Evolutionary conservation across 2,113 vertebrate genomes (phyloP), one percentile per base, ranked within the genome.

Genomic region (Glaucomys volans): DNA sequence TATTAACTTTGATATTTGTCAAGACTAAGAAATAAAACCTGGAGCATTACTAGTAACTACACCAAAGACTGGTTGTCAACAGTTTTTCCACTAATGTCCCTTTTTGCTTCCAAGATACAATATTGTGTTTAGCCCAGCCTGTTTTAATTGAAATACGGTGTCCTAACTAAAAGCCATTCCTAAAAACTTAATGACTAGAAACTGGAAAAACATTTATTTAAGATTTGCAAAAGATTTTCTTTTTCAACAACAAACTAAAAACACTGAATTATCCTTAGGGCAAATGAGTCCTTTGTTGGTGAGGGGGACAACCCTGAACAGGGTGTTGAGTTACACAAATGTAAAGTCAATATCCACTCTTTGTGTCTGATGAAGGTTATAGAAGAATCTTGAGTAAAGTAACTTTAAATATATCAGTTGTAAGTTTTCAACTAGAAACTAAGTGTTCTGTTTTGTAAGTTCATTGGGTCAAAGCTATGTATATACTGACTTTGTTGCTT

Each of bases 171-270:
- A 87, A 94, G 75, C 37, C 50, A 90, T 30, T 94, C 24, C 40
- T 57, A 71, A 66, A 90, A 84, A 94, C 75, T 82, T 54, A 77
- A 87, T 84, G 30, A 84, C 50, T 62, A 80, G 62, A 57, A 90
- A 87, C 40, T 79, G 7, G 44, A 77, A 86, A 79, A 87, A 47
- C 2, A 24, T 81, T 75, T 74, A 71, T 64, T 95, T 90, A 80
- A 92, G 62, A 92, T 75, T 87, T 95, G 17, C 57, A 66, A 50
- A 69, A 90, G 30, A 47, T 89, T 90, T 87, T 87, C 18, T 84
- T 79, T 83, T 44, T 88, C 32, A 50, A 42, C 26, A 44, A 66
- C n/a, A 44, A 59, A 72, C 10, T 67, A 26, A 24, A 91, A 54
- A 87, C 2, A 62, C 30, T 87, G 59, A n/a, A 89, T 88, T 69